These are phyloP conservation scores for Macrotus californicus DNA, from an alignment of 2,113 vertebrate species.

Conservation along the genomic window DNA sequence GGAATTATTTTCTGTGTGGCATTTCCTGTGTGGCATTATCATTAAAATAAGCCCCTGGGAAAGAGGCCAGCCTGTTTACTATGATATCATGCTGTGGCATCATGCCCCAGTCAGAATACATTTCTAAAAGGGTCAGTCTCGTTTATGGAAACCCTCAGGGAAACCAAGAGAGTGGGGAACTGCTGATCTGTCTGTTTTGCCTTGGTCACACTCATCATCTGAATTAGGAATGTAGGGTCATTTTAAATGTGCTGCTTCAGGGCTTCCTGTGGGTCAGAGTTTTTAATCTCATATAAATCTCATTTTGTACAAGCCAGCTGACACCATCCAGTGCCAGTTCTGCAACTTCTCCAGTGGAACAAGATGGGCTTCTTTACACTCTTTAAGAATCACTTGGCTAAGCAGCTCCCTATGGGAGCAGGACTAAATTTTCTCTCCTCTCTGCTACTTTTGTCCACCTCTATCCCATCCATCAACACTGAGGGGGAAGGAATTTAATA, in stretches of 20 bases:
- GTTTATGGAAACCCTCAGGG: neutral
- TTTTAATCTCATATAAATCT: slow-evolving; percentile 25
- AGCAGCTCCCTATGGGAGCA: neutral
- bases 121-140: slow-evolving; percentile 18
- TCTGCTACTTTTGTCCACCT: neutral
- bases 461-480: neutral
- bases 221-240: slow-evolving; percentile 32
- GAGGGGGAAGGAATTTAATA: neutral
- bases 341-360: neutral
- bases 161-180: neutral
- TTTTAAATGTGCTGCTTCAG: slow-evolving; percentile 49
- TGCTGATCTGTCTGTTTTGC: slow-evolving; percentile 39
- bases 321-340: neutral
- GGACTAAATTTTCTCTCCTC: neutral
- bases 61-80: neutral
- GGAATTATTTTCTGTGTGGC: neutral
- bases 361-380: neutral
- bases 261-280: slow-evolving; percentile 26
- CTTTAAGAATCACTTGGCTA: neutral
- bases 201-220: neutral
- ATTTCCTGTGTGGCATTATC: neutral
- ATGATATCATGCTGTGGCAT: neutral
- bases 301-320: slow-evolving; percentile 2
- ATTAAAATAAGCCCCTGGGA: slow-evolving; percentile 8
- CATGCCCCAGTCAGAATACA: neutral